Base-by-base conservation (phyloP, 2,888 invertebrate species). In the Campoplex capitator region DNA sequence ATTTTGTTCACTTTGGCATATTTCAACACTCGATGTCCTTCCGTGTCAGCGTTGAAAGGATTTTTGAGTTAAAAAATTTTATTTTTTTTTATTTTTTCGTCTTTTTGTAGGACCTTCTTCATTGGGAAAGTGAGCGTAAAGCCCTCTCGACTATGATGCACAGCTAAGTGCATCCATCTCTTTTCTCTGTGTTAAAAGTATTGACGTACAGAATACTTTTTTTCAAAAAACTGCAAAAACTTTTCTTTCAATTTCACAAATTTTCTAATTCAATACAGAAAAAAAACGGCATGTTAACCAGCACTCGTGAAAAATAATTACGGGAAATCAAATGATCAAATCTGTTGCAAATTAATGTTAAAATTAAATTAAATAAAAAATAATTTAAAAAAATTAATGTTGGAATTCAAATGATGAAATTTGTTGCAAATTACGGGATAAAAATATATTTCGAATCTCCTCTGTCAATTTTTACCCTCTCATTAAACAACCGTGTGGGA, bases 21-120 rank as follows among this genome's bases (percentile, higher is more conserved):
- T 38, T 58, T 35, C 32, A 18, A 73, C 84, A 67, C 62, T 51
- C 68, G 75, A 68, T 51, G 42, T 79, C 84, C 84, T 67, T 74
- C 58, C 68, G 70, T 68, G 73, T 79, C 45, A 13, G 18, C 73
- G 48, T 62, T 58, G 58, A 70, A 80, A 80, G 67, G 51, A n/a
- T 70, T 56, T 74, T 62, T 32, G 62, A 23, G 23, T 2, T n/a
- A n/a, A n/a, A n/a, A n/a, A n/a, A n/a, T n/a, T 18, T 18, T 42
- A 56, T 42, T 51, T 68, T 67, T 7, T 32, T 18, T 67, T 84
- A 18, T 28, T 45, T 80, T 18, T 28, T 45, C 6, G 28, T 56
- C 56, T 48, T 67, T 51, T 48, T 38, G 35, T 51, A 16, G n/a
- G 8, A 11, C 32, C 48, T 23, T 71, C 48, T 71, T 51, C 35